These are phyloP conservation scores for Dysmachus trigonus DNA, from an alignment of 2,888 invertebrate genomes.

Conservation along the genomic window DNA sequence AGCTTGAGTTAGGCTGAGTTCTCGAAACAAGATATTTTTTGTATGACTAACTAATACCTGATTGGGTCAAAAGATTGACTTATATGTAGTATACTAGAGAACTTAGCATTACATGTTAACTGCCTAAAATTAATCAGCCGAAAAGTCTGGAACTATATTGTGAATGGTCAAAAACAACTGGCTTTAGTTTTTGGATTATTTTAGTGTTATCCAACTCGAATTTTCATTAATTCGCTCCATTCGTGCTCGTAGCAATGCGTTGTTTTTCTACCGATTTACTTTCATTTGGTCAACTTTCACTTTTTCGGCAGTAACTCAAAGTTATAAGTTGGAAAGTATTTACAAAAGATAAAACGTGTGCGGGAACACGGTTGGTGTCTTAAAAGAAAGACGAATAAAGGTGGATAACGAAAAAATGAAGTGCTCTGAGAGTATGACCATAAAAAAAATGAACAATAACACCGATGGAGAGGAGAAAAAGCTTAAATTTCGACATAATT, in stretches of 20 bases:
- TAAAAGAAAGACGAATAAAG: not conserved
- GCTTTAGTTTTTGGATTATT: not conserved
- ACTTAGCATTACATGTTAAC: not conserved
- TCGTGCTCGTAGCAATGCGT: not conserved
- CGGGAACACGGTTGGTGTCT: not conserved
- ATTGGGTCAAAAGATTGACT: too few relatives aligned
- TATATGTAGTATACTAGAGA: too few relatives aligned
- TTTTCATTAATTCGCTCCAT: not conserved
- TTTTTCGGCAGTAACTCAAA: slow-evolving; percentile 46
- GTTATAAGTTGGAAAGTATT: slow-evolving; percentile 31
- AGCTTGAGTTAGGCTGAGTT: too few relatives aligned
- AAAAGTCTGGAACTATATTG: not conserved
- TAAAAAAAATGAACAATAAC: not conserved
- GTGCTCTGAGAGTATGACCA: not conserved
- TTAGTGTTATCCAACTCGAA: not conserved
- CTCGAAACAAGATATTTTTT: too few relatives aligned
- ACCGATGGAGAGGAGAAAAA: not conserved
- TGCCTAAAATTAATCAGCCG: not conserved
- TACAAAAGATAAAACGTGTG: slow-evolving; percentile 10
- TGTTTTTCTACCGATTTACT: slow-evolving; percentile 46
- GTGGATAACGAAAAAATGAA: not conserved
- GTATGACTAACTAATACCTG: too few relatives aligned
- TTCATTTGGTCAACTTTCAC: slow-evolving; percentile 51
- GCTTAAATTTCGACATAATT: not conserved
- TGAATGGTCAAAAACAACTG: not conserved